Base-by-base conservation (phyloP, 2,797 vertebrate genomes). In the Cryptoblepharus egeriae region DNA sequence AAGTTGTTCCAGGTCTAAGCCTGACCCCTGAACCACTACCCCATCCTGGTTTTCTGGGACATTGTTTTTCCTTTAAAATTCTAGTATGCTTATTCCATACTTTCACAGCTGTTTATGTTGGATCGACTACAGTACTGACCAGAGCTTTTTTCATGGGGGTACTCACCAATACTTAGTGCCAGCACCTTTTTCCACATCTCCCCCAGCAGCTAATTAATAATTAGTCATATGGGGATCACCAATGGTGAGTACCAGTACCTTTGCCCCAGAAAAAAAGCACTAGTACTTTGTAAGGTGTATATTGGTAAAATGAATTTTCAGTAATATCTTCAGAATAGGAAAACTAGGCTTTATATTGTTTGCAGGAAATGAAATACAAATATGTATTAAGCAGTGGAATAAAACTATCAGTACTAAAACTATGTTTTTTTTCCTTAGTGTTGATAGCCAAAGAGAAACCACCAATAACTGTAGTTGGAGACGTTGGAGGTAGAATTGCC, bases 381-480 rank as follows among this genome's bases (percentile, higher is more conserved):
- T 39, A n/a, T n/a, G 13, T 20, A 42, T 39, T 8, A 26, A 1
- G 49, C 18, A 65, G 63, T 60, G 74, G 32, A 0, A 37, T 42
- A 49, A 57, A 88, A 9, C 84, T 76, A 5, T 39, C 24, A 35
- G 42, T 32, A 15, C 73, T 79, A 32, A 82, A 82, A 85, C 76
- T 83, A 74, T 77, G 57, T n/a, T n/a, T n/a, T 73, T 65, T 68
- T 85, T 82, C 12, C 83, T 61, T 88, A 99, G 99, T 99, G 90
- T 98, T 99, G 99, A 99, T 99, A 97, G 97, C 99, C 57, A 99
- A 99, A 93, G 99, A 99, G 95, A 99, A 99, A 86, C 99, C 99
- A 0, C 99, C 98, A 0, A 99, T 99, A 89, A 98, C 97, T 3
- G 98, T 99, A 24, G 99, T 99, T 0, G 99, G 99, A 90, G 99